Conservation (phyloP, 2,888 invertebrate genomes). For the Idaea dimidiata region DNA sequence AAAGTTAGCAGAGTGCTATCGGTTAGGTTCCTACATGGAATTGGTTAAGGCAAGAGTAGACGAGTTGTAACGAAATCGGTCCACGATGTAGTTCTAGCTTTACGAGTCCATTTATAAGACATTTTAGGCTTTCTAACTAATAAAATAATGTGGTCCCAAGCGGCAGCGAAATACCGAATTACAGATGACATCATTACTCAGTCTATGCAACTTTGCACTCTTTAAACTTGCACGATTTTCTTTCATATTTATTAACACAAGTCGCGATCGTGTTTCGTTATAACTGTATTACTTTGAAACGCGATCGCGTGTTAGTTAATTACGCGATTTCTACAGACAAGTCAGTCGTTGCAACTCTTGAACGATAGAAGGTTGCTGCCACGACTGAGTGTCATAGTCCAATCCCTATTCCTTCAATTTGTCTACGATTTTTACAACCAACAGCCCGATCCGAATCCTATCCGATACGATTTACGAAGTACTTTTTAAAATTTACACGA, state of each 20-base stretch:
- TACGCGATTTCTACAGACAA: not conserved
- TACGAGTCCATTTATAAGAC: not conserved
- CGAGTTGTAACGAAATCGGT: not conserved
- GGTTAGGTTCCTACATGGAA: too few species aligned
- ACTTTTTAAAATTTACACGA: not conserved
- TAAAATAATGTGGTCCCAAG: constrained; percentile 17
- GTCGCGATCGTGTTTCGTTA: not conserved
- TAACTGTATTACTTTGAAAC: not conserved
- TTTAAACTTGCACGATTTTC: constrained; percentile 9
- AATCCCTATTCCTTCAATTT: not conserved
- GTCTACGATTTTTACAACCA: not conserved
- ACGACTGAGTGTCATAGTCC: not conserved
- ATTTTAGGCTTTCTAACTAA: not conserved
- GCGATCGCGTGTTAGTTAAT: not conserved
- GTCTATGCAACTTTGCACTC: constrained; percentile 52
- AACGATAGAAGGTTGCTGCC: not conserved
- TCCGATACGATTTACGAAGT: not conserved
- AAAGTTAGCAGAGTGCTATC: too few species aligned
- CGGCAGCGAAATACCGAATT: constrained; percentile 34
- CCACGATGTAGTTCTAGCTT: not conserved
- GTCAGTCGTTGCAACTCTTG: constrained; percentile 1
- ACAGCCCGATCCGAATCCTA: constrained; percentile 1
- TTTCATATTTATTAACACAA: constrained; percentile 8
- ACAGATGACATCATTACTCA: constrained; percentile 43
- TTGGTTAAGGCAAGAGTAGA: too few species aligned